These are phyloP conservation scores for Malurus elegans DNA, from an alignment of 2,113 vertebrate genomes.

Conservation along the genomic window DNA sequence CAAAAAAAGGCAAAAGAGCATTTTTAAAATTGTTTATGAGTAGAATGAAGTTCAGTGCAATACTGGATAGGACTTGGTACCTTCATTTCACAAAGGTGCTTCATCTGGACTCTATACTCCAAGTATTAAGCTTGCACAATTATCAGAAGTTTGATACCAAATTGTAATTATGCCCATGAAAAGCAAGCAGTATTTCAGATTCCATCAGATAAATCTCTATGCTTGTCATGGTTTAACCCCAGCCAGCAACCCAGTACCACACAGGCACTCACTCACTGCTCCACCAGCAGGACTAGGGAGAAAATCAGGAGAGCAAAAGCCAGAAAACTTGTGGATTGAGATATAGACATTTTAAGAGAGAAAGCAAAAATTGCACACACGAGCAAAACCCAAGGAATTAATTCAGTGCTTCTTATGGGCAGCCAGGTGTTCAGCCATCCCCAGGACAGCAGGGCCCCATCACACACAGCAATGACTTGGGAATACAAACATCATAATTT, in stretches of 20 bases:
- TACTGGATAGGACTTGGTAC: neutral
- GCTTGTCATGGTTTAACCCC: neutral
- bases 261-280: neutral
- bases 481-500: neutral
- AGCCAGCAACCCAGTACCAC: neutral
- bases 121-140: neutral
- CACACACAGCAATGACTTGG: neutral
- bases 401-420: neutral
- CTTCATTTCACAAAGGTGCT: neutral
- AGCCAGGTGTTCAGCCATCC: neutral
- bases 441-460: neutral
- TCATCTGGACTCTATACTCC: neutral
- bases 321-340: neutral
- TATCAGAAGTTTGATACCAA: neutral
- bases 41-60: neutral
- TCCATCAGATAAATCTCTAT: neutral
- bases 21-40: neutral
- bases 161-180: neutral
- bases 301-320: neutral
- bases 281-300: accelerated
- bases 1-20: neutral
- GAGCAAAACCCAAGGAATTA: neutral
- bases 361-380: neutral
- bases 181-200: neutral
- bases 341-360: neutral